A percentile compares a stretch with the other conserved stretches of the same genome.
phyloP scores from a whole-genome alignment of 2,797 vertebrate genomes.

The Falco rusticolus region DNA sequence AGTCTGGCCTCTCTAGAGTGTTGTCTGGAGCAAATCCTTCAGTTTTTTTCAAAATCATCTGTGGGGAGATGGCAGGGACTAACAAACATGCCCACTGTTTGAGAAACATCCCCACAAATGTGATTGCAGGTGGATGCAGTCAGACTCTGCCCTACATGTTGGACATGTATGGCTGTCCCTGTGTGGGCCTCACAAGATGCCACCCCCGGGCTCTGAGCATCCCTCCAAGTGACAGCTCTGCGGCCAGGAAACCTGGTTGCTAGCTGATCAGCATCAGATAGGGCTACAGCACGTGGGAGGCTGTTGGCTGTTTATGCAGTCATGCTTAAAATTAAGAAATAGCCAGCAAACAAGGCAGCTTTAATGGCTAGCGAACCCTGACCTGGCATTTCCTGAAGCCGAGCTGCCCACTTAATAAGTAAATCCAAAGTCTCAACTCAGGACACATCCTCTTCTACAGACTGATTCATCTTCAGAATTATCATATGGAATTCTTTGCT shows the following conservation, averaged over 20 bases:
- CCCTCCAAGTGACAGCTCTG: background rate
- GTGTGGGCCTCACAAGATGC: rapidly evolving
- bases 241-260: background rate
- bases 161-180: background rate
- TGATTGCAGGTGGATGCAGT: background rate
- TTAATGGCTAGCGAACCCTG: background rate
- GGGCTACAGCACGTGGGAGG: background rate
- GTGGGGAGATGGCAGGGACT: background rate
- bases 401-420: background rate
- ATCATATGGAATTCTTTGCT: background rate
- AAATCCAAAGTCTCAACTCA: background rate
- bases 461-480: background rate
- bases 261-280: background rate
- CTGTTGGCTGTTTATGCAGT: background rate
- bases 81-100: background rate
- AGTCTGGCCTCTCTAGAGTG: background rate
- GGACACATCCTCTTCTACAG: background rate
- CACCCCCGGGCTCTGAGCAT: background rate
- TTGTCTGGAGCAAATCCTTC: background rate
- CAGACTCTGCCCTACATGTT: background rate
- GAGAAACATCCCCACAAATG: background rate
- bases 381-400: background rate
- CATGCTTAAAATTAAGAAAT: slow-evolving; percentile 1
- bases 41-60: background rate
- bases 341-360: background rate